Conservation (phyloP, 2,797 vertebrate genomes). For the Hipposideros larvatus region DNA sequence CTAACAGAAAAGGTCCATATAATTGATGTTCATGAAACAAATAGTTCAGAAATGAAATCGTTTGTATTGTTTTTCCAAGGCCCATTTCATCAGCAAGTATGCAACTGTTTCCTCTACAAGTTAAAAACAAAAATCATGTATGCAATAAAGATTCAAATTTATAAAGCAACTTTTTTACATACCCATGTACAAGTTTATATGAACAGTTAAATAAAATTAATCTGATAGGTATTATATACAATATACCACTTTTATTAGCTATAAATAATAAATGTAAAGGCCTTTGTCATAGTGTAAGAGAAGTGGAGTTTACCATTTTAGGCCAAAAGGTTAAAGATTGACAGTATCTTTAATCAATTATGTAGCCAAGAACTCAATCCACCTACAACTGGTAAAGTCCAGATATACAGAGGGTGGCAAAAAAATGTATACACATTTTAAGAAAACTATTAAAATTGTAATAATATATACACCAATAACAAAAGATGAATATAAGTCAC, state of each 20-base stretch:
- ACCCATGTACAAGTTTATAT: neutral
- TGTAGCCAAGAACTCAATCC: neutral
- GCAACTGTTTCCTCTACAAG: constrained; percentile 95
- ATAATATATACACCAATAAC: too few species aligned
- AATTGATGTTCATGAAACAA: constrained; percentile 96
- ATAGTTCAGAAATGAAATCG: constrained; percentile 97
- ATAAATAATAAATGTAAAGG: constrained; percentile 14
- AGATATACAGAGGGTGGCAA: neutral
- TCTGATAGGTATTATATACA: neutral
- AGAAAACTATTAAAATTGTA: too few species aligned
- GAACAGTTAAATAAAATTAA: constrained; percentile 18
- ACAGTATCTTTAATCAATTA: constrained; percentile 17
- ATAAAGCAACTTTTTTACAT: constrained; percentile 16
- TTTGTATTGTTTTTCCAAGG: constrained; percentile 99
- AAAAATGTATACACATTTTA: too few species aligned
- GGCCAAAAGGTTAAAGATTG: neutral
- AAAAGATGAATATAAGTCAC: too few species aligned
- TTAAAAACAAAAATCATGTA: constrained; percentile 55
- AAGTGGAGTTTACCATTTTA: constrained; percentile 7
- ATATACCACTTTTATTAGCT: constrained; percentile 29
- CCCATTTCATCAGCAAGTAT: constrained; percentile 99
- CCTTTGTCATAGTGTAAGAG: neutral
- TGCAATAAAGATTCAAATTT: constrained; percentile 29
- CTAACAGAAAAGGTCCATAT: constrained; percentile 95
- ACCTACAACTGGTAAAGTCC: neutral